A percentile compares a stretch with the other conserved stretches of the same genome.
phyloP scores from a whole-genome alignment of 2,888 invertebrate species.

The Catocala sponsa region DNA sequence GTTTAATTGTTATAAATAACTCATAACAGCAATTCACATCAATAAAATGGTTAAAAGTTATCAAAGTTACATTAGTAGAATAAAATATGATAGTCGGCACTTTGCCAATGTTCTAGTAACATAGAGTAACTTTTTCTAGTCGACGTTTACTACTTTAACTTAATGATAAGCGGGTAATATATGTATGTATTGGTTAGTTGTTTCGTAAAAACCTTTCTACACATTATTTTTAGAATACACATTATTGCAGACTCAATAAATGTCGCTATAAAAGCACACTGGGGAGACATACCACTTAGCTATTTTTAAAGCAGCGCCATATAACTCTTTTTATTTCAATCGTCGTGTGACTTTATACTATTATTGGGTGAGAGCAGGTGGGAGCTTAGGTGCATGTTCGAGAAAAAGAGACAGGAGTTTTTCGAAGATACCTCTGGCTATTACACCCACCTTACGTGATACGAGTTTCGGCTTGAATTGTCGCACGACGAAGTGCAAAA shows the following conservation, averaged over 20 bases:
- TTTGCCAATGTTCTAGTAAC: neutral
- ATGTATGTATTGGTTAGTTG: too few relatives aligned
- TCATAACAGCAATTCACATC: neutral
- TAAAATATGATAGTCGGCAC: neutral
- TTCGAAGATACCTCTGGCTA: constrained; percentile 19
- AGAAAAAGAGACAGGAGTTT: neutral
- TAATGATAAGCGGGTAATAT: neutral
- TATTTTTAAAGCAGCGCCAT: constrained; percentile 5
- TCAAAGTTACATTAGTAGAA: neutral
- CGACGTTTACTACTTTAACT: neutral
- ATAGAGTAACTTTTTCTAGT: neutral
- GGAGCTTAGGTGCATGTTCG: constrained; percentile 2
- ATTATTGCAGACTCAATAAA: neutral
- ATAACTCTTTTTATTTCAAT: constrained; percentile 10
- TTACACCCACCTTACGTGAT: constrained; percentile 16
- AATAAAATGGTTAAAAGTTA: neutral
- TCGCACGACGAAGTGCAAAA: constrained; percentile 21
- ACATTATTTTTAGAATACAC: too few relatives aligned
- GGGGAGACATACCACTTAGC: neutral
- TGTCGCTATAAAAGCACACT: neutral
- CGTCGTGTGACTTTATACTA: constrained; percentile 5
- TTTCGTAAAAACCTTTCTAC: too few relatives aligned
- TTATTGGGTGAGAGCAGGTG: constrained; percentile 7
- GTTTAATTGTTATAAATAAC: too few relatives aligned
- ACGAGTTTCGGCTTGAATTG: constrained; percentile 19